phyloP scores from a whole-genome alignment of 2,888 invertebrate species.

The Vesta saturnalis region DNA sequence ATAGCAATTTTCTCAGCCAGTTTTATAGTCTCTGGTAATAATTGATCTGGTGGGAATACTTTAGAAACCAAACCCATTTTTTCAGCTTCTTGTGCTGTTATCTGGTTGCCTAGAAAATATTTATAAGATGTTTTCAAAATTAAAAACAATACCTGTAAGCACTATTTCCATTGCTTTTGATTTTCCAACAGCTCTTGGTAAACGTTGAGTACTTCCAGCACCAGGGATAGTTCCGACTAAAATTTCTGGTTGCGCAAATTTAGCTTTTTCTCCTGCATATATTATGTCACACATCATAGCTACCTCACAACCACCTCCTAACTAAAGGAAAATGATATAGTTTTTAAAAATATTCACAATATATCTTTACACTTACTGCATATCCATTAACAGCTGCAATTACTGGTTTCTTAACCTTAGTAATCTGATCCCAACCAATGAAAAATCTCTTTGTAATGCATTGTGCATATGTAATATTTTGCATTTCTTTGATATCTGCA shows the following conservation, averaged over 20 bases:
- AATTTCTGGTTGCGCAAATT: slow-evolving; percentile 99
- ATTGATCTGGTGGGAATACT: slow-evolving; percentile 86
- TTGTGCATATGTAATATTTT: slow-evolving; percentile 76
- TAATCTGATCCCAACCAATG: slow-evolving; percentile 83
- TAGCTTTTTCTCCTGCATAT: slow-evolving; percentile 98
- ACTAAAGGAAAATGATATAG: slow-evolving; percentile 63
- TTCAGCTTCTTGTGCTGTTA: slow-evolving; percentile 92
- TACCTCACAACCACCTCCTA: slow-evolving; percentile 98
- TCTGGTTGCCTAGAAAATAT: slow-evolving; percentile 68
- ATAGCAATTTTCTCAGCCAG: slow-evolving; percentile 92
- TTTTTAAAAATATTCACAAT: background rate
- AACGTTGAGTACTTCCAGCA: slow-evolving; percentile 95
- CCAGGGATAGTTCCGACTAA: slow-evolving; percentile 97
- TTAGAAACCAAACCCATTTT: slow-evolving; percentile 91
- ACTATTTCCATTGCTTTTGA: slow-evolving; percentile 99
- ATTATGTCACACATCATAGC: slow-evolving; percentile 99
- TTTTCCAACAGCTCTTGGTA: slow-evolving; percentile 89
- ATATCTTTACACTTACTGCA: slow-evolving; percentile 73
- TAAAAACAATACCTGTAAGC: slow-evolving; percentile 77
- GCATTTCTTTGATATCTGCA: slow-evolving; percentile 98
- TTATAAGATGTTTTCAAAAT: background rate
- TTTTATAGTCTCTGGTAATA: slow-evolving; percentile 91
- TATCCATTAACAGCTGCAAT: slow-evolving; percentile 99
- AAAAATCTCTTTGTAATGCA: slow-evolving; percentile 82
- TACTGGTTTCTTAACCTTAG: slow-evolving; percentile 85